Conservation (phyloP, 2,797 vertebrate species). For the Lates japonicus region DNA sequence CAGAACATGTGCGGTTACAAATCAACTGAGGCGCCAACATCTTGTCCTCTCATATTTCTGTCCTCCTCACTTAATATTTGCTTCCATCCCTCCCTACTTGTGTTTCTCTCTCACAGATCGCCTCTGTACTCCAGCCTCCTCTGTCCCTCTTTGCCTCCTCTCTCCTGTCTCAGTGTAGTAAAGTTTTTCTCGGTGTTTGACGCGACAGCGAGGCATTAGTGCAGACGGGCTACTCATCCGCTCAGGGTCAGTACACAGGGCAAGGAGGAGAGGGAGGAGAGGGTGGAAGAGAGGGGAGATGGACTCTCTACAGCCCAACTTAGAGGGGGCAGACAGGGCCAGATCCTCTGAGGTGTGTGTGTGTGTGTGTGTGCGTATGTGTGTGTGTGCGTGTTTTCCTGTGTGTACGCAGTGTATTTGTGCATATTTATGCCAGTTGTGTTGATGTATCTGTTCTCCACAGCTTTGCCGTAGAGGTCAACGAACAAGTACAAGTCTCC, state of each 20-base stretch:
- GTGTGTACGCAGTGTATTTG: conserved; percentile 53
- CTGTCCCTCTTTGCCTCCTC: conserved; percentile 75
- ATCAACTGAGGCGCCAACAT: neutral
- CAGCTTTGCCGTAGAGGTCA: conserved; percentile 82
- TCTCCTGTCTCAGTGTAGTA: conserved; percentile 81
- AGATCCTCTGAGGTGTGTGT: conserved; percentile 80
- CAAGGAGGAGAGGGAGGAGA: conserved; percentile 76
- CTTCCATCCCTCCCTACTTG: conserved; percentile 38
- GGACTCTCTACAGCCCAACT: conserved; percentile 80
- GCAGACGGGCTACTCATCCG: conserved; percentile 86
- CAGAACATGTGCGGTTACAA: neutral
- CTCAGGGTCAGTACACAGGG: conserved; percentile 88
- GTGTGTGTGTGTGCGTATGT: conserved; percentile 41
- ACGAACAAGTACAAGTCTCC: conserved; percentile 77
- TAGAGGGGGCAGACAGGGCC: conserved; percentile 86
- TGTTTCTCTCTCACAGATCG: conserved; percentile 46
- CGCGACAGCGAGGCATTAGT: conserved; percentile 86
- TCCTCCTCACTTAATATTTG: conserved; percentile 42
- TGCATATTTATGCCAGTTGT: conserved; percentile 77
- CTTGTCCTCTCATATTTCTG: conserved; percentile 39
- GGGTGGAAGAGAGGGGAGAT: conserved; percentile 81
- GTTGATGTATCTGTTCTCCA: conserved; percentile 81
- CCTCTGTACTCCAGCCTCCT: conserved; percentile 47
- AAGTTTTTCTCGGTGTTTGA: conserved; percentile 84
- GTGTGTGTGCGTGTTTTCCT: conserved; percentile 37